Percentiles rank a stretch among this genome's conserved stretches.
Conservation (phyloP, 2,113 vertebrate genomes). For the Rhinogobius similis region DNA sequence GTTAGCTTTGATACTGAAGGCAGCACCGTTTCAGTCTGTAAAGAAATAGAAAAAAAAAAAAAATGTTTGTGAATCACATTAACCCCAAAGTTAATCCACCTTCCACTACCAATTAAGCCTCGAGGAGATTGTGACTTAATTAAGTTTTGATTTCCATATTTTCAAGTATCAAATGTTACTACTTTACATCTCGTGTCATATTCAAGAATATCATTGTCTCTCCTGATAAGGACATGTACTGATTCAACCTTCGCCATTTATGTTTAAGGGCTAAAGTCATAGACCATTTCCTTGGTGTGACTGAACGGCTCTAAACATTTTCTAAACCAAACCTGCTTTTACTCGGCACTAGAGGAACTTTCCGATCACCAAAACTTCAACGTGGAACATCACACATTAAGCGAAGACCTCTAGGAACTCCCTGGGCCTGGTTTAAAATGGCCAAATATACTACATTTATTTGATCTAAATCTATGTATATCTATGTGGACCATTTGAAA, state of each 20-base stretch:
- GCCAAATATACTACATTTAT: background rate
- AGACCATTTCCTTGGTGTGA: background rate
- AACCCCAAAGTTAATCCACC: too few species aligned
- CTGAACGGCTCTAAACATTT: background rate
- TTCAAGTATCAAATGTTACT: background rate
- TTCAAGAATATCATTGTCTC: too few species aligned
- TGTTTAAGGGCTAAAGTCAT: background rate
- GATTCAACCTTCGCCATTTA: background rate
- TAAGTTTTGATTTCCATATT: too few species aligned
- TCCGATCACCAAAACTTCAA: background rate
- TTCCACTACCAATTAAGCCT: too few species aligned
- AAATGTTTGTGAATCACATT: too few species aligned
- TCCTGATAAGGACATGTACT: too few species aligned
- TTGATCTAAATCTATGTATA: too few species aligned
- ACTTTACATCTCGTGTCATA: background rate
- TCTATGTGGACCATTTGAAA: background rate
- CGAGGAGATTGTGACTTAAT: too few species aligned
- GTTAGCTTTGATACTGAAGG: background rate
- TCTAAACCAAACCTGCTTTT: background rate
- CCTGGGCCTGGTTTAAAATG: background rate
- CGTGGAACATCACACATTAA: background rate
- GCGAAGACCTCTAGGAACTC: background rate
- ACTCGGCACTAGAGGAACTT: background rate
- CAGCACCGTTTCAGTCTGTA: constrained; percentile 24
- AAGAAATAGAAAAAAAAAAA: background rate